A percentile compares a stretch with the other conserved stretches of the same genome.
These are phyloP conservation scores for Spilogale gracilis DNA, from an alignment of 2,113 vertebrate species.

Conservation along the genomic window DNA sequence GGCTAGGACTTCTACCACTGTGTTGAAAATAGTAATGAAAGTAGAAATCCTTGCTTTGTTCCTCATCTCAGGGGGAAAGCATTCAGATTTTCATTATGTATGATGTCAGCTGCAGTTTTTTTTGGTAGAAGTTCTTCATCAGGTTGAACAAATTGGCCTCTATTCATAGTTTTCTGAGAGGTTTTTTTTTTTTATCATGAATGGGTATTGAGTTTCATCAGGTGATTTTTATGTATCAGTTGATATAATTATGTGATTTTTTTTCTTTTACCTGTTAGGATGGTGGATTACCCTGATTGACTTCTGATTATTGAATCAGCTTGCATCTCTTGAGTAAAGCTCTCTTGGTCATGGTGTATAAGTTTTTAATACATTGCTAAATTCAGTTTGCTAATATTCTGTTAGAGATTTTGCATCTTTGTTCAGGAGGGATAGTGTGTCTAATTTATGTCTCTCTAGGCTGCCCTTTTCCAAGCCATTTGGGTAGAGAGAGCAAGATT, in stretches of 20 bases:
- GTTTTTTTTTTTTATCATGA: neutral
- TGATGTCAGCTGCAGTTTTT: neutral
- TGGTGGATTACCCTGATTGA: neutral
- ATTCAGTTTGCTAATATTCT: neutral
- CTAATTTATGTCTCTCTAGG: slow-evolving; percentile 1
- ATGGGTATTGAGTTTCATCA: neutral
- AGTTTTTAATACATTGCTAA: slow-evolving; percentile 30
- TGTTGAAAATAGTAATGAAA: slow-evolving; percentile 10
- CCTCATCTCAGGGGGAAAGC: neutral
- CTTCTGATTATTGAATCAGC: neutral
- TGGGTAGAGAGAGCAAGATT: neutral
- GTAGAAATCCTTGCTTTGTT: slow-evolving; percentile 1
- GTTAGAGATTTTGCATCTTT: neutral
- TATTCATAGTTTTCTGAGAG: slow-evolving; percentile 22
- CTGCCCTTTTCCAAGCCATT: slow-evolving; percentile 5
- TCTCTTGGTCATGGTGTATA: neutral
- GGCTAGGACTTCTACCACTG: neutral
- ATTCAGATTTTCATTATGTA: neutral
- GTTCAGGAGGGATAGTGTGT: neutral
- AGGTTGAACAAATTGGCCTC: neutral
- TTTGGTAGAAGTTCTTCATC: neutral
- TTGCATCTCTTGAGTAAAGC: neutral
- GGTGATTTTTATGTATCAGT: neutral
- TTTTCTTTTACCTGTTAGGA: neutral
- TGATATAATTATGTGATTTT: neutral